Evolutionary conservation across 2,113 vertebrate genomes (phyloP).

Genomic region (Bufo bufo): DNA sequence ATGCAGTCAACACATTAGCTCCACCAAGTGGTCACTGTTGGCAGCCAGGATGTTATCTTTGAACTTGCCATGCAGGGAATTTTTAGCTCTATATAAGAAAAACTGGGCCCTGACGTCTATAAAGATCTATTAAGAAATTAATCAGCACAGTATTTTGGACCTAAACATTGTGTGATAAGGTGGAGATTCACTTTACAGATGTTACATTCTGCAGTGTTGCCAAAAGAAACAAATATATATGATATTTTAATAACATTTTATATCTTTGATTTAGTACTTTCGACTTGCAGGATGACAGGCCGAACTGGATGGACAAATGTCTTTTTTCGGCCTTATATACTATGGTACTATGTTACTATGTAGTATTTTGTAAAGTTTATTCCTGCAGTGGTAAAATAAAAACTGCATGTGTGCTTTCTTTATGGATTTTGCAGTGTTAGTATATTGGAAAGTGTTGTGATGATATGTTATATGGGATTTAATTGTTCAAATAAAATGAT

Average conservation of each 20-base stretch:
- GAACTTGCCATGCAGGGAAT: no score
- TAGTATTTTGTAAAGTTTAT: not conserved
- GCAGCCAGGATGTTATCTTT: not conserved
- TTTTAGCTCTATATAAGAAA: not conserved
- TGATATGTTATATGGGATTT: not conserved
- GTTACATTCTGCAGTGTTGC: not conserved
- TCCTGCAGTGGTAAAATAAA: not conserved
- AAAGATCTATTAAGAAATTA: not conserved
- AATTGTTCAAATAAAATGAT: not conserved
- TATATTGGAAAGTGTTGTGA: not conserved
- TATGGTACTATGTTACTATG: no score
- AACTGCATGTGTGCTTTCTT: not conserved
- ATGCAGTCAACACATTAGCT: not conserved
- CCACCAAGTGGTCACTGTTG: not conserved
- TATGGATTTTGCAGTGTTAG: not conserved
- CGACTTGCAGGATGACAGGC: no score
- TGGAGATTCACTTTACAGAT: not conserved
- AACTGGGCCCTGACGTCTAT: not conserved
- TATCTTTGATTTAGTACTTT: not conserved
- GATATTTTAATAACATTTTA: slow-evolving; percentile 1
- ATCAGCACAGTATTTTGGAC: not conserved
- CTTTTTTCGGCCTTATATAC: no score
- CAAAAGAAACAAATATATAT: not conserved
- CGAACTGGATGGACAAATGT: no score
- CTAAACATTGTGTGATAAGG: not conserved